These are phyloP conservation scores for Lepilemur septentrionalis DNA, from an alignment of 2,797 vertebrate genomes.

Conservation along the genomic window DNA sequence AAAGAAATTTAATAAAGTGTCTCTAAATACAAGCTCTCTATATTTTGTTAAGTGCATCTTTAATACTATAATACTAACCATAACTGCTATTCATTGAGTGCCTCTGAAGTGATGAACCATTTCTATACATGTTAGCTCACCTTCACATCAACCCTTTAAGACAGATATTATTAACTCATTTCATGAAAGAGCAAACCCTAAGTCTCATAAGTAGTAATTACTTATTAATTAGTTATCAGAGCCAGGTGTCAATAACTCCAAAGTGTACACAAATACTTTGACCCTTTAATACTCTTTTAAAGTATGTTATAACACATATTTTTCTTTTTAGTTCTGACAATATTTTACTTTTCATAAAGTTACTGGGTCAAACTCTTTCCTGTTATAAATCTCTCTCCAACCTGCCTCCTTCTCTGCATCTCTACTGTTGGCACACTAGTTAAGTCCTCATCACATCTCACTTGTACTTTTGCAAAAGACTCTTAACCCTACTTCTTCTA, in stretches of 20 bases:
- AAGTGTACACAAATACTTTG: not conserved
- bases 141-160: not conserved
- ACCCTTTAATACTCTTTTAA: not conserved
- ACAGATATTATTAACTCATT: not conserved
- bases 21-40: not conserved
- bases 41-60: not conserved
- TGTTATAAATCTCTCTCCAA: not conserved
- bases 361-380: not conserved
- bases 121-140: not conserved
- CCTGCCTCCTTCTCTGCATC: not conserved
- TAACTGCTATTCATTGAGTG: not conserved
- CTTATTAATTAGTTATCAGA: too few relatives aligned
- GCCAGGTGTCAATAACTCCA: not conserved
- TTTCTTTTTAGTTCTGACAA: not conserved
- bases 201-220: not conserved
- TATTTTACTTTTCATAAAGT: not conserved
- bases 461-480: not conserved
- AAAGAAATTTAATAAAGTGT: conserved; percentile 3
- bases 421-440: not conserved
- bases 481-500: not conserved
- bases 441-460: not conserved
- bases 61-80: not conserved
- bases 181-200: not conserved
- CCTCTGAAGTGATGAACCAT: not conserved
- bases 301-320: not conserved